Base-by-base conservation (phyloP, 2,113 vertebrate species). In the Laterallus jamaicensis region DNA sequence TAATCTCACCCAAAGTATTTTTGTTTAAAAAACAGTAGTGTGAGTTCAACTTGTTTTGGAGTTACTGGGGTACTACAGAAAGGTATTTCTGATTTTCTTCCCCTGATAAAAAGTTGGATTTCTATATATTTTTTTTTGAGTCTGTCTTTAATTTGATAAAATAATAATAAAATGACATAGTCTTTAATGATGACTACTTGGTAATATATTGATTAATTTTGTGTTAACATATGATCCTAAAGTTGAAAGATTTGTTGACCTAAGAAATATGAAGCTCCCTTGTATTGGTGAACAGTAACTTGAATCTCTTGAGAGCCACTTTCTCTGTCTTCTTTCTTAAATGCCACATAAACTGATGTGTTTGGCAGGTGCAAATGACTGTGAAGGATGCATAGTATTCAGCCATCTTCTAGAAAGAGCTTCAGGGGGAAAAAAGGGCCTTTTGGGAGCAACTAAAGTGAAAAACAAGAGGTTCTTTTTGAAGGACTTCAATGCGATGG, bases 331-430 rank as follows among this genome's bases (percentile, higher is more conserved):
- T 9, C 29, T 74, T 64, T 37, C 59, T 62, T 59, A 71, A 79
- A 69, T 74, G 85, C 85, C 14, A 6, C 24, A 5, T 69, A 68
- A 94, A 29, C 54, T 62, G 74, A 63, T 94, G 63, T 59, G 49
- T 86, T 88, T 86, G 75, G 37, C 78, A 95, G 82, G 37, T 93
- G 71, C 79, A 91, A 80, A 79, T 87, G 50, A 24, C 59, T 90
- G 31, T 73, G 71, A 88, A 86, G 32, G 68, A 79, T 24, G 11
- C 55, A 52, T 52, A 37, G 35, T 55, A 66, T 82, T 94, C 29
- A 32, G 28, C 66, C 71, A 52, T 52, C 28, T 77, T 66, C 63
- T 85, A 89, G 63, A 81, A 90, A 16, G 62, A 82, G 42, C 44
- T 92, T 85, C 9, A 2, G 86, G 42, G 1, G 28, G 44, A 18